Evolutionary conservation across 2,888 invertebrate species (phyloP).

Genomic region (Branchellion lobata): DNA sequence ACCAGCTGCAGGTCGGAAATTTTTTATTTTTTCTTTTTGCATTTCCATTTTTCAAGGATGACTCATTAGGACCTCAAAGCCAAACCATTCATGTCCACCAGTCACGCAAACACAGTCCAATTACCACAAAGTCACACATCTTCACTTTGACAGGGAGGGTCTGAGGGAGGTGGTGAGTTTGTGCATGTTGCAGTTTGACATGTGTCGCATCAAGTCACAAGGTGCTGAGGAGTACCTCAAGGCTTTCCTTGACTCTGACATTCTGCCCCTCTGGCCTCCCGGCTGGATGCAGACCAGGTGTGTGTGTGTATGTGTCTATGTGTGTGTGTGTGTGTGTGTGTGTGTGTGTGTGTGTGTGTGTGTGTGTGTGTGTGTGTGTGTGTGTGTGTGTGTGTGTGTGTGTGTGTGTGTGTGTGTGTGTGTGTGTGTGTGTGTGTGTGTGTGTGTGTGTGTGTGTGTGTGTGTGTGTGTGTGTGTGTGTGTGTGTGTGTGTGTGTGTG

Average conservation of each 20-base stretch:
- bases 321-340: not conserved
- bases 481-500: no score
- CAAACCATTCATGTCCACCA: not conserved
- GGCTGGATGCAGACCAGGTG: slow-evolving; percentile 69
- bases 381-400: slow-evolving; percentile 32
- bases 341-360: no score
- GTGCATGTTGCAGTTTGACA: slow-evolving; percentile 64
- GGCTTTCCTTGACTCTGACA: slow-evolving; percentile 67
- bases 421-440: slow-evolving; percentile 8
- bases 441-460: not conserved
- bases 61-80: not conserved
- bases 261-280: slow-evolving; percentile 71
- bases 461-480: no score
- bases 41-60: not conserved
- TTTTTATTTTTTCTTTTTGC: no score
- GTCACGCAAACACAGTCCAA: not conserved
- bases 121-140: not conserved
- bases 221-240: slow-evolving; percentile 65
- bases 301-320: not conserved
- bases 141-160: slow-evolving; percentile 54
- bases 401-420: slow-evolving; percentile 32
- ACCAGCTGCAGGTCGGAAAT: slow-evolving; percentile 68
- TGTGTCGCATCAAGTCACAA: slow-evolving; percentile 59
- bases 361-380: slow-evolving; percentile 19
- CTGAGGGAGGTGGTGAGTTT: slow-evolving; percentile 62